phyloP scores from a whole-genome alignment of 2,797 vertebrate species.

The Myotis daubentonii region DNA sequence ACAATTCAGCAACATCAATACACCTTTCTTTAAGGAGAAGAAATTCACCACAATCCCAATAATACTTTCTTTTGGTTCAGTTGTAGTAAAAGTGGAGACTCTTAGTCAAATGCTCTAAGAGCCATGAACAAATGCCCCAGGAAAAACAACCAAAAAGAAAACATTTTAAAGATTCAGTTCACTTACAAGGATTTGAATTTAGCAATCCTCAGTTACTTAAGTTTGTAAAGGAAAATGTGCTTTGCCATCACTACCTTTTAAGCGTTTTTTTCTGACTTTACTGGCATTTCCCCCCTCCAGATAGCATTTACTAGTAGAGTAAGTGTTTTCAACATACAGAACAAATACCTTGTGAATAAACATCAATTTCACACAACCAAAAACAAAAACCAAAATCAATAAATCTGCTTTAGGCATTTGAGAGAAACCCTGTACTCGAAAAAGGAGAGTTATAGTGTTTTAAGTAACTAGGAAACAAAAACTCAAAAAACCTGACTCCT shows the following conservation, averaged over 20 bases:
- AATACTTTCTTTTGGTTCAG: neutral
- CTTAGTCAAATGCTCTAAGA: neutral
- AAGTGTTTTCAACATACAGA: constrained; percentile 69
- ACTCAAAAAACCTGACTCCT: neutral
- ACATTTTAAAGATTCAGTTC: neutral
- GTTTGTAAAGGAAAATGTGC: constrained; percentile 52
- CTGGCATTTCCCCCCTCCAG: constrained; percentile 46
- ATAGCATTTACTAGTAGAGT: constrained; percentile 71
- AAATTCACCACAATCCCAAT: neutral
- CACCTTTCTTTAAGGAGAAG: constrained; percentile 15
- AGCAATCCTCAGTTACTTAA: neutral
- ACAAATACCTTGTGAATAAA: constrained; percentile 79
- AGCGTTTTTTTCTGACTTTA: constrained; percentile 72
- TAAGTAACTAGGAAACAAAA: constrained; percentile 55
- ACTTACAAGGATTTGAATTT: neutral
- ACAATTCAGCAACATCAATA: neutral
- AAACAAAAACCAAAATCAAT: constrained; percentile 77
- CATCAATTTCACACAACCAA: constrained; percentile 80
- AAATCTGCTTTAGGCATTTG: constrained; percentile 74
- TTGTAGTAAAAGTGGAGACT: constrained; percentile 37
- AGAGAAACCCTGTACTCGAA: constrained; percentile 75
- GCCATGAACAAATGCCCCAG: neutral
- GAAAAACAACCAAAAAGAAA: neutral
- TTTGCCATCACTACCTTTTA: constrained; percentile 48
- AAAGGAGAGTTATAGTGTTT: constrained; percentile 59